Conservation (phyloP, 2,113 vertebrate species). For the Vidua macroura region DNA sequence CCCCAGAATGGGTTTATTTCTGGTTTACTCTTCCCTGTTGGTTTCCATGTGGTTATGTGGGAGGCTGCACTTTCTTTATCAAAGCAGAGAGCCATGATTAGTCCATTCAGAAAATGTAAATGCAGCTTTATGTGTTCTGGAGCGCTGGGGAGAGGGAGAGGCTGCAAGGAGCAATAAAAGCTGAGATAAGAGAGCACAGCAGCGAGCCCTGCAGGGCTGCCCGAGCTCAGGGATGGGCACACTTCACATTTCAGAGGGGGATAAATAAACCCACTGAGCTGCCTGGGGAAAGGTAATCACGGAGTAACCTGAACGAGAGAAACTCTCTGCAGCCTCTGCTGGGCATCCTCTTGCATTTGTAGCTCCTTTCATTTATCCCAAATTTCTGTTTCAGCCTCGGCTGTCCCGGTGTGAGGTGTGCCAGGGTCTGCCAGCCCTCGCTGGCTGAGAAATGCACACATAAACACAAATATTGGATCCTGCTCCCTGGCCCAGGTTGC, state of each 20-base stretch:
- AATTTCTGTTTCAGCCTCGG: neutral
- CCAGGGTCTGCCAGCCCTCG: neutral
- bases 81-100: conserved; percentile 67
- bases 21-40: conserved; percentile 60
- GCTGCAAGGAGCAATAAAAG: conserved; percentile 25
- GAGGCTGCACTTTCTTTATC: conserved; percentile 61
- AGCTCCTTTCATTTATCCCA: neutral
- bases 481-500: neutral
- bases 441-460: neutral
- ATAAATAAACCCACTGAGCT: neutral
- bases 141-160: neutral
- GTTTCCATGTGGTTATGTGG: conserved; percentile 61
- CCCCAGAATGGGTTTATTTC: conserved; percentile 47
- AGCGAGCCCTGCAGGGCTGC: neutral
- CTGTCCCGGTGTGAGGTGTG: neutral
- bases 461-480: neutral
- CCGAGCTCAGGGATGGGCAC: neutral
- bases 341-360: neutral
- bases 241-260: neutral
- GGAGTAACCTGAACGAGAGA: neutral
- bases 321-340: neutral
- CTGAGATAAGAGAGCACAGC: neutral
- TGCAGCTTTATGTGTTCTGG: conserved; percentile 40
- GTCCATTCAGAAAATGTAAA: conserved; percentile 76
- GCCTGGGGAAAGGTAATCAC: neutral